Evolutionary conservation across 2,797 vertebrate genomes (phyloP), one percentile per base, ranked within the genome.

Genomic region (Amblyopsis hoosieri): DNA sequence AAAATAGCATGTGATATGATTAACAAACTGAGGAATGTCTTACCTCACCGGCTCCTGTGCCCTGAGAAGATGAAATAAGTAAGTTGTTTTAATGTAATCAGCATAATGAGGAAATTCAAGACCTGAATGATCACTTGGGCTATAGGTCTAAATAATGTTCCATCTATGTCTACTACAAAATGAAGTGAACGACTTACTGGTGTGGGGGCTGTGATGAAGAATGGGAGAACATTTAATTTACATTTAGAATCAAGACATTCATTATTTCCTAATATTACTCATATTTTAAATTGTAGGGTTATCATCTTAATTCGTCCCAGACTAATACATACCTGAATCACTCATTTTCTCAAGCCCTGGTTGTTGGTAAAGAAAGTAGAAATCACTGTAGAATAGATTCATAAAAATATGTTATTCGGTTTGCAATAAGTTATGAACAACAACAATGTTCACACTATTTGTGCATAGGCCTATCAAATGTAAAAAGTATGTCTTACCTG

Each of bases 311-410:
- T 42, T 42, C 37, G 37, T 42, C 8, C 8, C 37, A 1, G 1
- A 57, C 65, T 55, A 5, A 51, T 0, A 84, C 77, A 65, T 67
- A 86, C 79, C 33, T 37, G 14, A 0, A 0, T 52, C 46, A 58
- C 55, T 48, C 87, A 87, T 90, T 29, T 76, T 86, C 33, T 37
- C 19, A 42, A 42, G 8, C 9, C 9, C 37, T 13, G 23, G 48
- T 55, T 55, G 14, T 66, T 51, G 12, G 9, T 9, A 45, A 57
- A 42, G 45, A 54, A 7, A 10, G 59, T 8, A 54, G 2, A 49
- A 3, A 63, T 10, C 53, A n/a, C 62, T 46, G 46, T 29, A 14
- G 12, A 17, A 64, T 13, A 29, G 9, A 19, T 7, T 42, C 9
- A 37, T 3, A 0, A 11, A 17, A 14, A 49, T 31, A 0, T 0